A percentile compares a stretch with the other conserved stretches of the same genome.
Conservation (phyloP, 2,797 vertebrate species). For the Liasis olivaceus region DNA sequence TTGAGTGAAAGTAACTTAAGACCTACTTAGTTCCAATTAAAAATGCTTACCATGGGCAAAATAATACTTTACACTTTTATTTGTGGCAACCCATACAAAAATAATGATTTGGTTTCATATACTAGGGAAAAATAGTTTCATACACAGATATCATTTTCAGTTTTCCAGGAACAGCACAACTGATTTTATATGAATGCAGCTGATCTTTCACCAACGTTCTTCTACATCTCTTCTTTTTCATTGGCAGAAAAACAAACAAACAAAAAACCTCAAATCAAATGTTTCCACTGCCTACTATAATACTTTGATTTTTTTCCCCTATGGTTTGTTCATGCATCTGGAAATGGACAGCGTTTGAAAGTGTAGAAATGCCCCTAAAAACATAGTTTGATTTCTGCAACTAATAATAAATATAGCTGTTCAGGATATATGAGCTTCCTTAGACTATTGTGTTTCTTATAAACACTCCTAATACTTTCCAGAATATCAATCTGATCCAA, state of each 20-base stretch:
- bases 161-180: conserved; percentile 66
- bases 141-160: conserved; percentile 41
- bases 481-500: neutral
- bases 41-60: neutral
- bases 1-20: neutral
- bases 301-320: conserved; percentile 48
- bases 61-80: neutral
- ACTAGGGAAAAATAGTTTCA: conserved; percentile 1
- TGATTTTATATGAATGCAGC: conserved; percentile 59
- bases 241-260: conserved; percentile 70
- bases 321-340: conserved; percentile 50
- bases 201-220: neutral
- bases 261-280: conserved; percentile 64
- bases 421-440: neutral
- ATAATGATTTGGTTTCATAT: neutral
- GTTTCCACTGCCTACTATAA: conserved; percentile 70
- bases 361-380: conserved; percentile 59
- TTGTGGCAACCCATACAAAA: neutral
- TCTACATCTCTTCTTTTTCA: conserved; percentile 64
- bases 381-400: conserved; percentile 35
- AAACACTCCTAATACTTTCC: neutral
- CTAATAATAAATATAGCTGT: neutral
- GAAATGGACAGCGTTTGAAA: conserved; percentile 65
- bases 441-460: neutral
- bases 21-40: neutral